Conservation (phyloP, 1,140 invertebrate species). For the Eufriesea mexicana region DNA sequence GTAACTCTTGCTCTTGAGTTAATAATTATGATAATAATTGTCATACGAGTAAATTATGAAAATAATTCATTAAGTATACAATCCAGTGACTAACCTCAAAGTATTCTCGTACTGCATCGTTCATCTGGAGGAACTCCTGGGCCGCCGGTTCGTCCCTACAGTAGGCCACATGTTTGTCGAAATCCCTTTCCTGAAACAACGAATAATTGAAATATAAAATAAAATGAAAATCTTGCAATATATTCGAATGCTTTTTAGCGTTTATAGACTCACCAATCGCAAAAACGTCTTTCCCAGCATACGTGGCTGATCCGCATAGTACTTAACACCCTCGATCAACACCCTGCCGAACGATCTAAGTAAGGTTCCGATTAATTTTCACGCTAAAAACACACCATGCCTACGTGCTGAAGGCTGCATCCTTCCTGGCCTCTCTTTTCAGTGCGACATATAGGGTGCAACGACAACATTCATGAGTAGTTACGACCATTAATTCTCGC, state of each 20-base stretch:
- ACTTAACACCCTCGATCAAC: slow-evolving; percentile 96
- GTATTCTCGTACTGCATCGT: slow-evolving; percentile 88
- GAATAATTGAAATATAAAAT: not conserved
- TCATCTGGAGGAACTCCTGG: slow-evolving; percentile 89
- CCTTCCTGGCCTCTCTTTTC: slow-evolving; percentile 24
- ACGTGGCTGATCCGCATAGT: slow-evolving; percentile 93
- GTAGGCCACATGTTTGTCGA: slow-evolving; percentile 96
- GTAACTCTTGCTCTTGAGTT: not conserved
- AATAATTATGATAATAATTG: not conserved
- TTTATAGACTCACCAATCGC: slow-evolving; percentile 85
- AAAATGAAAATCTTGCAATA: not conserved
- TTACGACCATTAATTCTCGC: slow-evolving; percentile 14
- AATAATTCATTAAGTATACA: too few relatives aligned
- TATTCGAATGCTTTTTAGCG: not conserved
- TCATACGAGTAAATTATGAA: not conserved
- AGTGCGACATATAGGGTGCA: slow-evolving; percentile 26
- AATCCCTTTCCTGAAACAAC: slow-evolving; percentile 90
- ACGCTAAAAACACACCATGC: slow-evolving; percentile 78
- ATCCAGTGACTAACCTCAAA: slow-evolving; percentile 87
- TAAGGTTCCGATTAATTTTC: slow-evolving; percentile 82
- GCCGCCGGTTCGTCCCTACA: slow-evolving; percentile 93
- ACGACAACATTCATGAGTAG: not conserved
- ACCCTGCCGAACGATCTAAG: slow-evolving; percentile 87
- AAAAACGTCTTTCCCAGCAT: slow-evolving; percentile 94
- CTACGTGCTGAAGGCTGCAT: slow-evolving; percentile 65